Evolutionary conservation across 1,140 invertebrate species (phyloP).

Genomic region (Tyrophagus putrescentiae): DNA sequence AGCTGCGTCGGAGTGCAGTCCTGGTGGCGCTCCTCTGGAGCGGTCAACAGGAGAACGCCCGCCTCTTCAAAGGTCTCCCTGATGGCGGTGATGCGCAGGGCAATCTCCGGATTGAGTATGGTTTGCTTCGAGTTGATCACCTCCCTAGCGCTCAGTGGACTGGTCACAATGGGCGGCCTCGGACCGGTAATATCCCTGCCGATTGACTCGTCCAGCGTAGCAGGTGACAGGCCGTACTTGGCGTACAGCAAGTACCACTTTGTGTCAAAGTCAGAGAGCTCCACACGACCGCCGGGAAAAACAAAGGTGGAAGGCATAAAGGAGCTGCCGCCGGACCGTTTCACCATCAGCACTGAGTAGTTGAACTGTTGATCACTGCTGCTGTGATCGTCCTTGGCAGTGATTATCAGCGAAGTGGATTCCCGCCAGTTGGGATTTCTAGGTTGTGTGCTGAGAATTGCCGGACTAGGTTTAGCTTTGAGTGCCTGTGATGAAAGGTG

Average conservation of each 20-base stretch:
- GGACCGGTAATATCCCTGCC: conserved; percentile 20
- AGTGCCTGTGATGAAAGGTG: no score
- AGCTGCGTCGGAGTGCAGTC: neutral
- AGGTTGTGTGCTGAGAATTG: neutral
- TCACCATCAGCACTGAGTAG: conserved; percentile 46
- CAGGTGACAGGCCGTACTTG: conserved; percentile 21
- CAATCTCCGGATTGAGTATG: conserved; percentile 46
- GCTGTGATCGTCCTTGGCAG: conserved; percentile 24
- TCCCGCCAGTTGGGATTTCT: conserved; percentile 32
- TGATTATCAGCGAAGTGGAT: conserved; percentile 35
- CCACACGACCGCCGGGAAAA: conserved; percentile 57
- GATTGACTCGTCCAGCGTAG: conserved; percentile 19
- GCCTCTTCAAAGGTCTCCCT: conserved; percentile 83
- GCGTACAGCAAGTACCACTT: conserved; percentile 54
- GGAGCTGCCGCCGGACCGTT: conserved; percentile 44
- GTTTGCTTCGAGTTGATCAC: neutral
- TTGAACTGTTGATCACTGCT: conserved; percentile 22
- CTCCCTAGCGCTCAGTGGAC: conserved; percentile 23
- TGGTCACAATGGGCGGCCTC: conserved; percentile 28
- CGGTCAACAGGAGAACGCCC: conserved; percentile 10
- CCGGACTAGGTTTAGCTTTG: no score
- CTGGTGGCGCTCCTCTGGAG: neutral
- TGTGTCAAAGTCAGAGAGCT: conserved; percentile 47
- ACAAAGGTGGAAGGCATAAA: conserved; percentile 58
- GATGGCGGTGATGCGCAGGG: conserved; percentile 63